Evolutionary conservation across 2,113 vertebrate genomes (phyloP), one percentile per base, ranked within the genome.

Genomic region (Polypterus bichir): DNA sequence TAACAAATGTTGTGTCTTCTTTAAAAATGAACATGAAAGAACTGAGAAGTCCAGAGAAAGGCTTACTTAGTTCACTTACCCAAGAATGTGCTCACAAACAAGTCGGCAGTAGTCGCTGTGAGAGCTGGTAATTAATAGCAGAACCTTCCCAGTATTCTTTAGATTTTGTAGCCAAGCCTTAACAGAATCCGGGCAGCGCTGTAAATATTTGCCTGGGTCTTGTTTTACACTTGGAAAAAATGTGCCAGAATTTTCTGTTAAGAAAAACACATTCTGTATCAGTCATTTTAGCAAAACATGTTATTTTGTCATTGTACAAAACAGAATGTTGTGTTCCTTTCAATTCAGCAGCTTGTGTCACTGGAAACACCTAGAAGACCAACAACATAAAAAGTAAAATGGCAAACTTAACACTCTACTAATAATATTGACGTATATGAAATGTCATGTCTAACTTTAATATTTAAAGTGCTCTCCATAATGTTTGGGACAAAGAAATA

Each of bases 41-140:
- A 27, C 27, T 27, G 27, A 27, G 27, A 27, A 27, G 27, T 27
- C 27, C 27, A 27, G 27, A 27, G 27, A 27, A 27, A 27, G 27
- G 27, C 27, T 27, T 27, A 27, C 27, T 27, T 27, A 27, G 27
- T 48, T 59, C 8, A 72, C 89, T 89, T 76, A 97, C 93, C 95
- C 95, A 62, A 97, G 71, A 66, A 90, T 83, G 73, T 94, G 78
- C 49, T 92, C 85, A 64, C 93, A 95, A 68, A 98, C 80, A 9
- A 98, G 89, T 65, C 87, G 87, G 80, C 92, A 94, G 75, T 97
- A 97, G 79, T 98, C 92, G 55, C 93, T 95, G 77, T 97, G 93
- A 67, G 93, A 98, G 79, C 91, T 98, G 63, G 92, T 96, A 76
- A 97, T 95, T 67, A 98, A 80, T 10, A 97, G 72, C 9, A 95